A percentile compares a stretch with the other conserved stretches of the same genome.
phyloP scores from a whole-genome alignment of 2,797 vertebrate species.

The Syncerus caffer region DNA sequence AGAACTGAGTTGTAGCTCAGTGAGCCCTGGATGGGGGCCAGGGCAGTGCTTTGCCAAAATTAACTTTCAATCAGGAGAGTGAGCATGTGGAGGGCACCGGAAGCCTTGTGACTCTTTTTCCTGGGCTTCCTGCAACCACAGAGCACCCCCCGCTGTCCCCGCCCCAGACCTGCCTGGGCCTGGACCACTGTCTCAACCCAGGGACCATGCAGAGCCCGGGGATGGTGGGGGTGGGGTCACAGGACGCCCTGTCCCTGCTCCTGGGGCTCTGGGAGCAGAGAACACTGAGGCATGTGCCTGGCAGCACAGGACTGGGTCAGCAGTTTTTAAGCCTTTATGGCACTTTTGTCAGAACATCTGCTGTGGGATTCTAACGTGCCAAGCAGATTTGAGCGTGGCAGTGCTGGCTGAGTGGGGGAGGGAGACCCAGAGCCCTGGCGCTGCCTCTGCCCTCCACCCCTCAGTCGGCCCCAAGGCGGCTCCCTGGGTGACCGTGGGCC shows the following conservation, averaged over 20 bases:
- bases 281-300: background rate
- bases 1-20: background rate
- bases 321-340: background rate
- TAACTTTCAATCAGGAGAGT: background rate
- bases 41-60: background rate
- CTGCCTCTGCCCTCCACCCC: background rate
- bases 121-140: background rate
- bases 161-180: fast-evolving
- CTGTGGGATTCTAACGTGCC: background rate
- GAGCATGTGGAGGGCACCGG: background rate
- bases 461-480: fast-evolving
- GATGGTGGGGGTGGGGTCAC: background rate
- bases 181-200: background rate
- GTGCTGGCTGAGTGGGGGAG: background rate
- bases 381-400: background rate
- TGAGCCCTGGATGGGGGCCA: no score
- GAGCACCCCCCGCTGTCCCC: fast-evolving
- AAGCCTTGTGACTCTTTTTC: background rate
- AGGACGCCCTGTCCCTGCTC: background rate
- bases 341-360: background rate
- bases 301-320: background rate
- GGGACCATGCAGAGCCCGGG: background rate
- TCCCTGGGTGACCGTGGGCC: background rate
- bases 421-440: background rate
- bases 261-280: background rate